Evolutionary conservation across 1,140 invertebrate genomes (phyloP), one percentile per base, ranked within the genome.

Genomic region (Cherax quadricarinatus): DNA sequence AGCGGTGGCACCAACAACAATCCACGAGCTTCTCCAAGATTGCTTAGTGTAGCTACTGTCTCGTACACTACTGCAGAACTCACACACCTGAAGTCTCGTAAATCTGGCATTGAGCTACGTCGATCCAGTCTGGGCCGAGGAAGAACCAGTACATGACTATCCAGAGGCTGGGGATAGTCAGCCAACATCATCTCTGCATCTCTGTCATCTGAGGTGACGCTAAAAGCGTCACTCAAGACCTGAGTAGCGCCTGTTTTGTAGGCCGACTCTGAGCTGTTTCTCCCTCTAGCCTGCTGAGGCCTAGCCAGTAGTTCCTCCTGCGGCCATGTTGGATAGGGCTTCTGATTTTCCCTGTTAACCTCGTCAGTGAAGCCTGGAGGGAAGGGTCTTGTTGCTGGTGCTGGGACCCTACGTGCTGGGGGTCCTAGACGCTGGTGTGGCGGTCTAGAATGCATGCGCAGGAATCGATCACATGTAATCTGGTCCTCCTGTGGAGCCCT

Each of bases 51-150:
- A 21, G 93, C 86, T 21, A 93, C 91, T 24, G 93, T 93, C 79
- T 93, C 93, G 73, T 93, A 93, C 3, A 93, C 89, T 24, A 93
- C 89, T 24, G 93, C 83, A 16, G 93, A 93, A 80, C 89, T 93
- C 12, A 93, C 89, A 53, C 85, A 93, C 4, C 90, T 82, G 62
- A 91, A 93, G 73, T 93, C 93, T 24, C 90, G 48, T 12, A 93
- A 81, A 30, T 93, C 93, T n/a, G 93, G 93, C 93, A 93, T 93
- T 53, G 93, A 93, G 49, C 93, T 91, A 70, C 93, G 81, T 0
- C 93, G 93, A n/a, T 93, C 90, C 30, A 93, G 83, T 53, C 79
- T 82, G 16, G 93, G 93, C 16, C 88, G 57, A 10, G 89, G 89
- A 73, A 93, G 70, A 18, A 93, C 86, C 84, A 93, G 84, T 16